Evolutionary conservation across 2,888 invertebrate species (phyloP).

Genomic region (Amaurobius ferox): DNA sequence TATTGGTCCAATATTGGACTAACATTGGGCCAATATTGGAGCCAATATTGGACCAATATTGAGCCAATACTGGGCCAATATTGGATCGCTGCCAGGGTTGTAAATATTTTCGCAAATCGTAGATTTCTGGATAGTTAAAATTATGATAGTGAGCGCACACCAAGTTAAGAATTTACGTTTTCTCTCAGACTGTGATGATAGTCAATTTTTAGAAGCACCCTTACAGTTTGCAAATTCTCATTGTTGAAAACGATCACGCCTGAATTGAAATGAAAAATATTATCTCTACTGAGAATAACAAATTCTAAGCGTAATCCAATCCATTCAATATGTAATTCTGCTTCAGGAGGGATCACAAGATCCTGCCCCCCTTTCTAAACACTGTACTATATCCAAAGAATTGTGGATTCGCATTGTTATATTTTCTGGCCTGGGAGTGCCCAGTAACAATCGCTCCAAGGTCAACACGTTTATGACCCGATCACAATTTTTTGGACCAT

Average conservation of each 20-base stretch:
- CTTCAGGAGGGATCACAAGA: slow-evolving; percentile 14
- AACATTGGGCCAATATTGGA: too few species aligned
- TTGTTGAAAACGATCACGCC: slow-evolving; percentile 45
- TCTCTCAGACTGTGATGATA: background rate
- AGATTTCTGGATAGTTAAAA: too few species aligned
- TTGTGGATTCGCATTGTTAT: slow-evolving; percentile 52
- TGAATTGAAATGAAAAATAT: slow-evolving; percentile 19
- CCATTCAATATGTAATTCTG: slow-evolving; percentile 51
- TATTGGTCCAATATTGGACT: too few species aligned
- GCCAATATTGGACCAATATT: too few species aligned
- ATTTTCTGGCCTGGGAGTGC: slow-evolving; percentile 51
- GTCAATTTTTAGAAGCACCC: slow-evolving; percentile 16
- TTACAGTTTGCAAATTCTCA: slow-evolving; percentile 37
- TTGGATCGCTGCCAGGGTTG: too few species aligned
- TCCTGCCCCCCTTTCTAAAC: slow-evolving; percentile 8
- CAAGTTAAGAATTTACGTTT: too few species aligned
- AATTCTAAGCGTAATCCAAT: slow-evolving; percentile 43
- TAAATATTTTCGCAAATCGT: too few species aligned
- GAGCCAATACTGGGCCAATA: too few species aligned
- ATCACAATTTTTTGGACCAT: slow-evolving; percentile 56
- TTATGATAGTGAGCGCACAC: too few species aligned
- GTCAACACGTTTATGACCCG: slow-evolving; percentile 57
- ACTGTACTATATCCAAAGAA: slow-evolving; percentile 40
- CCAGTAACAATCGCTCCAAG: slow-evolving; percentile 34
- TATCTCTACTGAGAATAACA: slow-evolving; percentile 40